phyloP scores from a whole-genome alignment of 1,140 invertebrate species.

The Dendroctonus ponderosae region DNA sequence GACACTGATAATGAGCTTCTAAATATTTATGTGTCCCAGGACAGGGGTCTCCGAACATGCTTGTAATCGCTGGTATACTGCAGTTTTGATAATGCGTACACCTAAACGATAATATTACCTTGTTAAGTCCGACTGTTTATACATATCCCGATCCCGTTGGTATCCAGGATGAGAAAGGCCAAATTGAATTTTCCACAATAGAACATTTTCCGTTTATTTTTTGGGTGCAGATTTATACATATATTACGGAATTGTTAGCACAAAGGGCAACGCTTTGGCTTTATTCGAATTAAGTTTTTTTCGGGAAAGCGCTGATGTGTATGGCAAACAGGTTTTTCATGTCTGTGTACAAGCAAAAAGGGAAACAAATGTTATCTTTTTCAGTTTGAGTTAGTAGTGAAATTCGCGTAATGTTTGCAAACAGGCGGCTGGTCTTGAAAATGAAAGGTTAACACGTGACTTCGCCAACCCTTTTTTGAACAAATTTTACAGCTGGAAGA shows the following conservation, averaged over 20 bases:
- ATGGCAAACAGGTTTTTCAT: too few species aligned
- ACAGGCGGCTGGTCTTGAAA: too few species aligned
- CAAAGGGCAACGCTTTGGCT: not conserved
- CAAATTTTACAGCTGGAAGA: too few species aligned
- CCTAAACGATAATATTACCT: constrained; percentile 54
- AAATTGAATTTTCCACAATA: constrained; percentile 15
- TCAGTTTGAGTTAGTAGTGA: too few species aligned
- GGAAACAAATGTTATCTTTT: too few species aligned
- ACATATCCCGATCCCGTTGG: constrained; percentile 2
- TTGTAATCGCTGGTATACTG: constrained; percentile 84
- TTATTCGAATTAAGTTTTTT: too few species aligned
- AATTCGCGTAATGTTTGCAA: too few species aligned
- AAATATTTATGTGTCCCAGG: constrained; percentile 92
- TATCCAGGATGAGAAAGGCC: constrained; percentile 23
- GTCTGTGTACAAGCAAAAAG: too few species aligned
- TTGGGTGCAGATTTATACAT: not conserved
- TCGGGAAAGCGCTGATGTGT: too few species aligned
- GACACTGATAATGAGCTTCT: constrained; percentile 93
- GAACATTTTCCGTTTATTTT: constrained; percentile 1
- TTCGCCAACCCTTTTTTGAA: too few species aligned
- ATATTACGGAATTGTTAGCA: constrained; percentile 1
- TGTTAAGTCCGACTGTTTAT: constrained; percentile 10
- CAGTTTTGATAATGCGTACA: constrained; percentile 89
- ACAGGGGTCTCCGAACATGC: constrained; percentile 91
- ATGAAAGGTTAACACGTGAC: too few species aligned